Evolutionary conservation across 1,140 invertebrate species (phyloP).

Genomic region (Stegodyphus mimosarum): DNA sequence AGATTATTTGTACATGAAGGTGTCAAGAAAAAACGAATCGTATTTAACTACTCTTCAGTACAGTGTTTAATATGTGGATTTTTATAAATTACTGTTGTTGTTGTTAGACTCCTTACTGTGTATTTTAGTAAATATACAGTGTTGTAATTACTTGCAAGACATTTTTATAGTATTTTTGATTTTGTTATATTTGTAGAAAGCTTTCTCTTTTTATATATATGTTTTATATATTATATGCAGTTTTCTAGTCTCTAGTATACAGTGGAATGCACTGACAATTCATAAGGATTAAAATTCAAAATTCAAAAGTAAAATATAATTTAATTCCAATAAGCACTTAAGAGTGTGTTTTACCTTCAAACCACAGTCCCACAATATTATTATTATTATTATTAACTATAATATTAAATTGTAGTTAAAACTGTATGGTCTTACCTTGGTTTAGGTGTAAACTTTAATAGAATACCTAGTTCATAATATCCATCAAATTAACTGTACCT

Average conservation of each 20-base stretch:
- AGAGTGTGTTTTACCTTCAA: too few relatives aligned
- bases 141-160: constrained; percentile 58
- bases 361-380: too few relatives aligned
- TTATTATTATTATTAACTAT: too few relatives aligned
- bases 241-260: constrained; percentile 59
- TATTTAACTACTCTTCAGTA: constrained; percentile 12
- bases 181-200: constrained; percentile 62
- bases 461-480: not conserved
- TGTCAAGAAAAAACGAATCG: not conserved
- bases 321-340: too few relatives aligned
- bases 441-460: not conserved
- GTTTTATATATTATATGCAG: constrained; percentile 48
- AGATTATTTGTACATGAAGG: not conserved
- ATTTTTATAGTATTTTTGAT: constrained; percentile 61
- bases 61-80: constrained; percentile 53
- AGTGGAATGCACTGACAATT: constrained; percentile 47
- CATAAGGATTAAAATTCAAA: not conserved
- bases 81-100: constrained; percentile 58
- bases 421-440: not conserved
- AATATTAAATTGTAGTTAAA: too few relatives aligned
- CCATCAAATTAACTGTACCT: not conserved
- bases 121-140: constrained; percentile 49
- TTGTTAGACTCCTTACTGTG: constrained; percentile 40
- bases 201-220: constrained; percentile 60
- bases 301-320: not conserved